Conservation (phyloP, 2,888 invertebrate species). For the Lysandra bellargus region DNA sequence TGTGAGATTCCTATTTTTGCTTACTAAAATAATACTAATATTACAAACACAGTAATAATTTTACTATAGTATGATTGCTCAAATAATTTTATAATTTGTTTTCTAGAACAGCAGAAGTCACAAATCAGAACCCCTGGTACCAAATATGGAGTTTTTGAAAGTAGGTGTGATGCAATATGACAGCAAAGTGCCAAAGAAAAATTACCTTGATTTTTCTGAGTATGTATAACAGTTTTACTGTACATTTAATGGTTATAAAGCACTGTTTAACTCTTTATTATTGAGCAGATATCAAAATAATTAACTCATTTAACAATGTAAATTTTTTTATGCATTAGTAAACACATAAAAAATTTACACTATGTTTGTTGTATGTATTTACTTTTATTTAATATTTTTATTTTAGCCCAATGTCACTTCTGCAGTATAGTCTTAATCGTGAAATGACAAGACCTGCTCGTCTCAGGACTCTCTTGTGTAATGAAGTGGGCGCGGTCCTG, state of each 20-base stretch:
- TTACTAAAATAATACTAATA: too few relatives aligned
- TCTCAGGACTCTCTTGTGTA: conserved; percentile 60
- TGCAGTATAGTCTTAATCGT: conserved; percentile 53
- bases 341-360: background rate
- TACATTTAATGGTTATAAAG: background rate
- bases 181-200: conserved; percentile 55
- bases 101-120: conserved; percentile 50
- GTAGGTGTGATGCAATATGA: conserved; percentile 59
- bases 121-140: conserved; percentile 62
- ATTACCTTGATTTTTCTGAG: conserved; percentile 69
- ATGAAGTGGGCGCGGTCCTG: conserved; percentile 54
- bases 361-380: conserved; percentile 9
- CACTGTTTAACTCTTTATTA: background rate
- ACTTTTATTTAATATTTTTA: background rate
- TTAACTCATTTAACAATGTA: too few relatives aligned
- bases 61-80: background rate
- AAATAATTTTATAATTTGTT: conserved; percentile 23
- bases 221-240: conserved; percentile 48
- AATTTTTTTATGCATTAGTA: background rate
- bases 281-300: background rate
- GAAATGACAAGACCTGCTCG: conserved; percentile 58
- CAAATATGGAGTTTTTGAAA: conserved; percentile 63
- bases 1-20: conserved; percentile 51
- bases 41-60: background rate
- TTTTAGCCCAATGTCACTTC: conserved; percentile 57